A percentile compares a stretch with the other conserved stretches of the same genome.
Evolutionary conservation across 2,888 invertebrate genomes (phyloP).

Genomic region (Leistus spinibarbis): DNA sequence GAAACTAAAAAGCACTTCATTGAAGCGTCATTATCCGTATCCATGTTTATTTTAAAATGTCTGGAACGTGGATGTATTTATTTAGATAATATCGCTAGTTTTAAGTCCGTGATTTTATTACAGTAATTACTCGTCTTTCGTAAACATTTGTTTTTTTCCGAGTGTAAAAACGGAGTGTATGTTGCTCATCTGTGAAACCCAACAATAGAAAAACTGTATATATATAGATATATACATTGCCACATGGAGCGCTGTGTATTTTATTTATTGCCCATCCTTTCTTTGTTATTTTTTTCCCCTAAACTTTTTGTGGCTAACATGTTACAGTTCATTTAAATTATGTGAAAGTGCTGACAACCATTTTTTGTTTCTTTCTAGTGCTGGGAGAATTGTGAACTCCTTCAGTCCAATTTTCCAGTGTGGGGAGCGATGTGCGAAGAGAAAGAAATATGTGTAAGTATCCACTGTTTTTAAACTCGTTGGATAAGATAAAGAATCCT

Average conservation of each 20-base stretch:
- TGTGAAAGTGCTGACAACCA: constrained; percentile 34
- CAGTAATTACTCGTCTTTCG: not conserved
- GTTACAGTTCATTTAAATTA: constrained; percentile 26
- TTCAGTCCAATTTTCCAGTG: constrained; percentile 73
- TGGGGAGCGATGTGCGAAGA: constrained; percentile 76
- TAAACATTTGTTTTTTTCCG: not conserved
- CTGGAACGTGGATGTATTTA: too few relatives aligned
- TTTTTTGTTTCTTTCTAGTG: constrained; percentile 66
- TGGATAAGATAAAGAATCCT: not conserved
- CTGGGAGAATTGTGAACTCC: constrained; percentile 77
- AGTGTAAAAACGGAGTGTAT: not conserved
- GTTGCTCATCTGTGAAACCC: constrained; percentile 4
- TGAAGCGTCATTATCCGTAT: too few relatives aligned
- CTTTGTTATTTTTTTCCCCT: constrained; percentile 12
- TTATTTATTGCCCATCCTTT: constrained; percentile 23
- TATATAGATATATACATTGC: constrained; percentile 33
- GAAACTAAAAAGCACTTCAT: too few relatives aligned
- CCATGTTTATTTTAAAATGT: too few relatives aligned
- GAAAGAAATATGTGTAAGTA: constrained; percentile 75
- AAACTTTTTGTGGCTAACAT: not conserved
- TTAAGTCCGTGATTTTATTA: not conserved
- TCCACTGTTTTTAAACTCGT: constrained; percentile 16
- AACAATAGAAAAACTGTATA: constrained; percentile 37
- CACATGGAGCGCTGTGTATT: constrained; percentile 36
- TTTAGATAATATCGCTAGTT: too few relatives aligned